Evolutionary conservation across 2,888 invertebrate species (phyloP).

Genomic region (Xylophagus ater): DNA sequence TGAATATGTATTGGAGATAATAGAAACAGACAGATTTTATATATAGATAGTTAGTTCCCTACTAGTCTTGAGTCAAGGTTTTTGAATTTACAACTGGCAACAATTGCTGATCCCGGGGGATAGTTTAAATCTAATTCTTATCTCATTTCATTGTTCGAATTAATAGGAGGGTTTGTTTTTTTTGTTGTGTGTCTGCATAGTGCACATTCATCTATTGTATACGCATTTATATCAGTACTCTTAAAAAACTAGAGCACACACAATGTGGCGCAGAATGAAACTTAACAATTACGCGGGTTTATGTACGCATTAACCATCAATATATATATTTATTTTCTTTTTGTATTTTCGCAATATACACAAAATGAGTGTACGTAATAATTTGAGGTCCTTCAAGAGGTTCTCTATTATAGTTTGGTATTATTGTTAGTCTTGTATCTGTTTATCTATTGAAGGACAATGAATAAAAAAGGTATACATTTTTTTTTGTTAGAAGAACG

Average conservation of each 20-base stretch:
- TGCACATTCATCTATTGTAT: too few relatives aligned
- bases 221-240: background rate
- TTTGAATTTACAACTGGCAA: constrained; percentile 2
- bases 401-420: constrained; percentile 10
- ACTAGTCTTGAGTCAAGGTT: constrained; percentile 1
- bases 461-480: too few relatives aligned
- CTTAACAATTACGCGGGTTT: constrained; percentile 9
- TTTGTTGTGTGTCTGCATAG: too few relatives aligned
- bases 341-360: too few relatives aligned
- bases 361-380: background rate
- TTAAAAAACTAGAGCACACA: background rate
- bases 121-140: constrained; percentile 13
- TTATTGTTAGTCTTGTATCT: constrained; percentile 9
- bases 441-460: too few relatives aligned
- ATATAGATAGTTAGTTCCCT: too few relatives aligned
- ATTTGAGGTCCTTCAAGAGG: constrained; percentile 7
- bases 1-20: too few relatives aligned
- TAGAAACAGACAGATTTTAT: too few relatives aligned
- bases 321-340: too few relatives aligned
- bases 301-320: too few relatives aligned
- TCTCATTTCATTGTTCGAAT: constrained; percentile 10
- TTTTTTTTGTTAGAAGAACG: too few relatives aligned
- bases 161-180: too few relatives aligned
- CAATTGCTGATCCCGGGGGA: constrained; percentile 8
- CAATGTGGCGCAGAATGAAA: constrained; percentile 10